A percentile compares a stretch with the other conserved stretches of the same genome.
Conservation (phyloP, 2,113 vertebrate genomes). For the Blennius ocellaris region DNA sequence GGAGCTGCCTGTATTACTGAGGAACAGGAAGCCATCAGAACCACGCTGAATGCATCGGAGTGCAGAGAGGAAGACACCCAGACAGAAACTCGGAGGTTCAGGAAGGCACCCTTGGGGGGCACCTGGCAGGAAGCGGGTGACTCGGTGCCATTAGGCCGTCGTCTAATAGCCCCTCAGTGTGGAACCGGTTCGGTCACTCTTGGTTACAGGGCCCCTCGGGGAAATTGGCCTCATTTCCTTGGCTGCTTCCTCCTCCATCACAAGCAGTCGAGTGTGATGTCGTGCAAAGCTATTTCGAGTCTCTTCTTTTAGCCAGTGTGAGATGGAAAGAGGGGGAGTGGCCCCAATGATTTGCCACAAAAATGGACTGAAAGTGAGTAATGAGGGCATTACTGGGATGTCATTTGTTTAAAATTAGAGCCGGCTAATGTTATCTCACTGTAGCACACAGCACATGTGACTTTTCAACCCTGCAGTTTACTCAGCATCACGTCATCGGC, state of each 20-base stretch:
- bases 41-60: constrained; percentile 5
- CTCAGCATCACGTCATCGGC: not conserved
- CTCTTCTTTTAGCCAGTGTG: not conserved
- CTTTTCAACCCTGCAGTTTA: constrained; percentile 9
- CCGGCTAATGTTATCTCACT: constrained; percentile 3
- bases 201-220: constrained; percentile 49
- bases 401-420: constrained; percentile 37
- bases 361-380: constrained; percentile 28
- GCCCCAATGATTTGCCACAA: constrained; percentile 20
- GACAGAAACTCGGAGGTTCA: constrained; percentile 31
- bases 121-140: constrained; percentile 63
- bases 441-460: not conserved
- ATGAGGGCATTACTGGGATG: constrained; percentile 23
- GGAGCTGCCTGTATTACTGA: constrained; percentile 2
- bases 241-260: constrained; percentile 71
- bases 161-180: constrained; percentile 52
- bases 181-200: constrained; percentile 36
- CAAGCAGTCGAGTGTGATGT: constrained; percentile 23
- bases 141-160: constrained; percentile 39
- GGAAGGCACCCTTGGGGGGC: constrained; percentile 36
- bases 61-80: constrained; percentile 40
- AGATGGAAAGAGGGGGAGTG: constrained; percentile 18
- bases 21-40: not conserved
- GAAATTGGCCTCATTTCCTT: constrained; percentile 79
- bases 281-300: constrained; percentile 34